Percentiles rank a stretch among this genome's conserved stretches.
phyloP scores from a whole-genome alignment of 2,113 vertebrate species.

The Pelvicachromis taeniatus region DNA sequence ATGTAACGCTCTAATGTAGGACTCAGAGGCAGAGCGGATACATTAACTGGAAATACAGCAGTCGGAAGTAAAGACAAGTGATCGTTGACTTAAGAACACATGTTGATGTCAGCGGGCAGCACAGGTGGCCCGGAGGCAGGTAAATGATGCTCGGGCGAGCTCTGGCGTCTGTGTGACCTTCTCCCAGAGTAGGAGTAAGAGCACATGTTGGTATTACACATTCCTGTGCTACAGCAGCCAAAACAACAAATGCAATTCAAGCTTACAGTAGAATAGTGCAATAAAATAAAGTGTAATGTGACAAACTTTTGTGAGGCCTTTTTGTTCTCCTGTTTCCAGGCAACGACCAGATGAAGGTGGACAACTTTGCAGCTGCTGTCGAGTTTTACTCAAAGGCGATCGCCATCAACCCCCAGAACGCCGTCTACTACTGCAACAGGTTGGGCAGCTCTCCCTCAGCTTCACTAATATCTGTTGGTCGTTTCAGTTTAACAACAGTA shows the following conservation, averaged over 20 bases:
- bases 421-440: slow-evolving; percentile 98
- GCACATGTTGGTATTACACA: neutral
- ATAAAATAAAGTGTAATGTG: neutral
- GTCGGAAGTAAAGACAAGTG: neutral
- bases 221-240: neutral
- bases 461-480: neutral
- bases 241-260: neutral
- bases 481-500: neutral
- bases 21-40: neutral
- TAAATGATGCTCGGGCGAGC: fast-evolving
- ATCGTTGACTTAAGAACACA: neutral
- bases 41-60: neutral
- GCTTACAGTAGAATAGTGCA: neutral
- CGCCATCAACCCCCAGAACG: slow-evolving; percentile 87
- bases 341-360: slow-evolving; percentile 95
- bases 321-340: slow-evolving; percentile 64
- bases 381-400: slow-evolving; percentile 93
- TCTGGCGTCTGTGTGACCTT: neutral
- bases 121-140: neutral
- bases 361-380: slow-evolving; percentile 87
- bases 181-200: neutral
- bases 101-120: neutral
- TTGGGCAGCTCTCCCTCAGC: slow-evolving; percentile 29
- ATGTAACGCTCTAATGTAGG: no score
- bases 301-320: neutral